phyloP scores from a whole-genome alignment of 2,888 invertebrate species.

The Microctonus brassicae region DNA sequence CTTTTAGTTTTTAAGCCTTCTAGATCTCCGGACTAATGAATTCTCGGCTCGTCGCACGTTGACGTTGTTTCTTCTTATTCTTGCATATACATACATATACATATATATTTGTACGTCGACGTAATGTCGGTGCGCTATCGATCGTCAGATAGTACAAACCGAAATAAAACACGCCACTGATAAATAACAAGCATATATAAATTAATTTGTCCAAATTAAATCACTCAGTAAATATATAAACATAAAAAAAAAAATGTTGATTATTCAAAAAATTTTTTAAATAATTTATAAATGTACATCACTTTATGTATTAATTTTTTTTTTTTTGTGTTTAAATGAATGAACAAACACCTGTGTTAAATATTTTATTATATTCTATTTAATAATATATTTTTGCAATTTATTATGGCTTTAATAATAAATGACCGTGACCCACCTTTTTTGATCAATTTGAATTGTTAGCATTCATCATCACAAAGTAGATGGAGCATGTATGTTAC shows the following conservation, averaged over 20 bases:
- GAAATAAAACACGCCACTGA: constrained; percentile 26
- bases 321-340: no score
- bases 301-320: no score
- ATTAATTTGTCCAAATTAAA: background rate
- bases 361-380: background rate
- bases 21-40: constrained; percentile 61
- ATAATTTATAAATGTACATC: no score
- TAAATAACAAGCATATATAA: background rate
- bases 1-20: constrained; percentile 66
- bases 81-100: background rate
- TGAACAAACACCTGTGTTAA: no score
- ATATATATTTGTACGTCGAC: background rate
- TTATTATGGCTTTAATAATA: constrained; percentile 28
- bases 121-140: constrained; percentile 14
- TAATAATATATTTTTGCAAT: background rate
- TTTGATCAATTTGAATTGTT: constrained; percentile 40
- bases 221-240: background rate
- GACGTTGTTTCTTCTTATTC: constrained; percentile 32
- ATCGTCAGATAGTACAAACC: constrained; percentile 22
- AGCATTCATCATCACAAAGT: constrained; percentile 56
- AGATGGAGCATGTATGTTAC: constrained; percentile 4
- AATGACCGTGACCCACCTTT: constrained; percentile 64
- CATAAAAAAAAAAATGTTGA: background rate
- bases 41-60: constrained; percentile 47
- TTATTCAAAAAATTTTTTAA: no score